Conservation (phyloP, 2,113 vertebrate genomes). For the Pipa parva region DNA sequence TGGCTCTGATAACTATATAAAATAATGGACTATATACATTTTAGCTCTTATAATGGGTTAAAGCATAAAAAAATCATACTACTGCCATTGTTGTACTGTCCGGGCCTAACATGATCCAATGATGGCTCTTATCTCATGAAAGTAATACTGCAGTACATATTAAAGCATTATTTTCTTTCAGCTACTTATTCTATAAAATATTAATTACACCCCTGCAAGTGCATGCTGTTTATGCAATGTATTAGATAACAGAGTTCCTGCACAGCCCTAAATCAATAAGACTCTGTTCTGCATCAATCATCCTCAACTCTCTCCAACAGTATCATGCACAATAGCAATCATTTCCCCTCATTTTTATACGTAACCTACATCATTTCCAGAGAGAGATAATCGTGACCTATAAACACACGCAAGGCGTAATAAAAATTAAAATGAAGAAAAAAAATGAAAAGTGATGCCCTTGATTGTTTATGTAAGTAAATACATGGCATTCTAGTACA, state of each 20-base stretch:
- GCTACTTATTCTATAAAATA: constrained; percentile 85
- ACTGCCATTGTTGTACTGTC: constrained; percentile 62
- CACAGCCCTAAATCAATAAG: constrained; percentile 75
- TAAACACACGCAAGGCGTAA: background rate
- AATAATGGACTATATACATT: too few relatives aligned
- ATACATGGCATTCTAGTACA: too few relatives aligned
- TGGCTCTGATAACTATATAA: too few relatives aligned
- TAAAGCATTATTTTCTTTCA: constrained; percentile 68
- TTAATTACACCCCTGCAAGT: constrained; percentile 71
- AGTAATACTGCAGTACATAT: constrained; percentile 71
- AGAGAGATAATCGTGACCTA: background rate
- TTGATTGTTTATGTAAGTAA: too few relatives aligned
- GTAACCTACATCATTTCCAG: constrained; percentile 13
- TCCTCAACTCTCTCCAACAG: constrained; percentile 48
- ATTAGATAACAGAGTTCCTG: constrained; percentile 72
- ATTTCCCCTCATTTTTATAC: constrained; percentile 30
- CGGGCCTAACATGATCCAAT: constrained; percentile 63
- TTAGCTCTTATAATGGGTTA: constrained; percentile 42
- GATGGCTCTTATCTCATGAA: constrained; percentile 70
- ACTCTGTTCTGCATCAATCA: constrained; percentile 68
- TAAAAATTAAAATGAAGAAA: too few relatives aligned
- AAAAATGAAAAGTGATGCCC: too few relatives aligned
- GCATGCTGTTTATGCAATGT: constrained; percentile 61
- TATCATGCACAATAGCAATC: constrained; percentile 19
- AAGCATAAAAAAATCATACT: constrained; percentile 59